These are phyloP conservation scores for Theristus sp. DNA, from an alignment of 2,888 invertebrate genomes.

Conservation along the genomic window DNA sequence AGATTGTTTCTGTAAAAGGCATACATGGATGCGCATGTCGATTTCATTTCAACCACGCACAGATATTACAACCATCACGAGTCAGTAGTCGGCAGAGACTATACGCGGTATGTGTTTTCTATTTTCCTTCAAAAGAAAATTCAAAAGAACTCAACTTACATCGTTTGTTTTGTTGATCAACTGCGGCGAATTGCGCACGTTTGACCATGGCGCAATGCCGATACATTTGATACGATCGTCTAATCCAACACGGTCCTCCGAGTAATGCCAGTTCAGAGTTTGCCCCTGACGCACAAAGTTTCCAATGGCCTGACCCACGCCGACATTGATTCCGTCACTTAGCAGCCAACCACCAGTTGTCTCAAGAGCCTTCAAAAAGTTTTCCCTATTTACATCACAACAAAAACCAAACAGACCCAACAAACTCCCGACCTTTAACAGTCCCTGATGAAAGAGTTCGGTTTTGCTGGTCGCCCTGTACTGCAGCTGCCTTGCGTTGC, in stretches of 20 bases:
- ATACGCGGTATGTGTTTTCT: too few species aligned
- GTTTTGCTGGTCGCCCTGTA: slow-evolving; percentile 29
- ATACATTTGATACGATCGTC: slow-evolving; percentile 28
- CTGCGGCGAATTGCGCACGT: slow-evolving; percentile 17
- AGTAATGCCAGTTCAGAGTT: slow-evolving; percentile 16
- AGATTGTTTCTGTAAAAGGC: not conserved
- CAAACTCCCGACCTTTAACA: slow-evolving; percentile 26
- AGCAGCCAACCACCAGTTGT: slow-evolving; percentile 34
- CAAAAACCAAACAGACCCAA: not conserved
- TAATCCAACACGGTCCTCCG: not conserved
- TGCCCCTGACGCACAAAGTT: slow-evolving; percentile 32
- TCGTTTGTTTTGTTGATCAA: not conserved
- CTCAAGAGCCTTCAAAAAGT: slow-evolving; percentile 26
- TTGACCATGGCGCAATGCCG: slow-evolving; percentile 35
- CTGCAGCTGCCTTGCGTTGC: slow-evolving; percentile 33
- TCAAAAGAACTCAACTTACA: too few species aligned
- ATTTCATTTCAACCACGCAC: too few species aligned
- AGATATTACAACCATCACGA: too few species aligned
- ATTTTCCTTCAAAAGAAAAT: too few species aligned
- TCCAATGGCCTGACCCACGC: slow-evolving; percentile 32
- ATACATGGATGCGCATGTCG: not conserved
- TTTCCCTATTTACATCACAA: not conserved
- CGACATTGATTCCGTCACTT: slow-evolving; percentile 32
- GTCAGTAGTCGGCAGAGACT: too few species aligned
- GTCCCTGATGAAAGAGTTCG: slow-evolving; percentile 29